A percentile compares a stretch with the other conserved stretches of the same genome.
Conservation (phyloP, 2,797 vertebrate genomes). For the Ceyx erithaca region DNA sequence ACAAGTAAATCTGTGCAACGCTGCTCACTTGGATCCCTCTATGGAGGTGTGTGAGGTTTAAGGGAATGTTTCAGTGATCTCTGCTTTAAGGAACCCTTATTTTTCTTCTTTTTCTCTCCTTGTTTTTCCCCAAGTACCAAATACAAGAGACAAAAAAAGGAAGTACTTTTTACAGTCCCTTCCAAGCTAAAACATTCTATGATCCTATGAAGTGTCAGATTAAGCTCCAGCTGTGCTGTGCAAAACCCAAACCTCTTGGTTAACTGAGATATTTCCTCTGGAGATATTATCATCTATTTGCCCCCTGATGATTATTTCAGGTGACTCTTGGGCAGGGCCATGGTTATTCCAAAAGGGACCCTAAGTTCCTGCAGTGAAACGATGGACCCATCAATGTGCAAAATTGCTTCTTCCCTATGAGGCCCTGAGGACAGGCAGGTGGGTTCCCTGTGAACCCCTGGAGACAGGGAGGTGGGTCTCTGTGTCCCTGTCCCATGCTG, state of each 20-base stretch:
- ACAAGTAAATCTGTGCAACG: not conserved
- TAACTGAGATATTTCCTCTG: not conserved
- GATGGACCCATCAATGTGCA: not conserved
- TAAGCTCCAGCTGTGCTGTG: not conserved
- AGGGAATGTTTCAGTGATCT: not conserved
- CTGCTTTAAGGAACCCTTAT: not conserved
- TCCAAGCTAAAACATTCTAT: not conserved
- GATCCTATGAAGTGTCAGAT: not conserved
- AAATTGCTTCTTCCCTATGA: not conserved
- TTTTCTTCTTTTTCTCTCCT: not conserved
- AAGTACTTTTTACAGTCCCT: not conserved
- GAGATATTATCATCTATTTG: not conserved
- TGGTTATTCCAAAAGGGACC: accelerated
- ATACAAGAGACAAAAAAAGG: not conserved
- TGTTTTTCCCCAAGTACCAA: not conserved
- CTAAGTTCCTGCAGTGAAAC: accelerated
- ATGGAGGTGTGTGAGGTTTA: accelerated
- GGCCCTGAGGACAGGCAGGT: not conserved
- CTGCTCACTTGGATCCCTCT: not conserved
- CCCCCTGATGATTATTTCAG: accelerated
- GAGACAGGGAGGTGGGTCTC: not conserved
- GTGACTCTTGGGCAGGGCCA: not conserved
- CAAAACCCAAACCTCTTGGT: accelerated
- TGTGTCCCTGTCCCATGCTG: accelerated
- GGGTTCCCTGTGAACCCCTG: not conserved